Evolutionary conservation across 2,113 vertebrate genomes (phyloP).

Genomic region (Nerophis lumbriciformis): DNA sequence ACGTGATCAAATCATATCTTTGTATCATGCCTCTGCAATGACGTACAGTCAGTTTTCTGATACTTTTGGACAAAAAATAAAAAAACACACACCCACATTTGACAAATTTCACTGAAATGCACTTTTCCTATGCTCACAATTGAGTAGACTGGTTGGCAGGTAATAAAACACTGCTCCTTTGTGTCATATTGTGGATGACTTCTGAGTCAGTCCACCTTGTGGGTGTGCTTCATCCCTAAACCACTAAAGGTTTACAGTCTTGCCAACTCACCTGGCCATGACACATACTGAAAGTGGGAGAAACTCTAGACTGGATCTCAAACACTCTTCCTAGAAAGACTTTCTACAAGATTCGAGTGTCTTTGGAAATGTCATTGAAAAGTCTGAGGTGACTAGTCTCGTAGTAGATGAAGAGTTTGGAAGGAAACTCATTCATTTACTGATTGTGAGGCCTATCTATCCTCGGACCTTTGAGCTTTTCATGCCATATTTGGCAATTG

Average conservation of each 20-base stretch:
- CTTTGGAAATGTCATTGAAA: background rate
- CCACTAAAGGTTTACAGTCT: background rate
- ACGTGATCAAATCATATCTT: background rate
- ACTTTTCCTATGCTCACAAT: constrained; percentile 5
- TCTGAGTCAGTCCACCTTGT: background rate
- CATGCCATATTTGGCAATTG: too few species aligned
- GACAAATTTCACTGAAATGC: constrained; percentile 9
- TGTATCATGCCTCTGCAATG: background rate
- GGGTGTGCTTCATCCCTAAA: too few species aligned
- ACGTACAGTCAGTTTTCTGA: too few species aligned
- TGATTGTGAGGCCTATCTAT: too few species aligned
- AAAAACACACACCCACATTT: background rate
- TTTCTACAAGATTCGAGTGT: background rate
- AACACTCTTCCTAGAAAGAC: background rate
- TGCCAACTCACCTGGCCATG: background rate
- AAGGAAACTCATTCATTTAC: too few species aligned
- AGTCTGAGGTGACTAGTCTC: background rate
- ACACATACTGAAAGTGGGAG: background rate
- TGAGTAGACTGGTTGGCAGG: background rate
- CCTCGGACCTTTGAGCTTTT: too few species aligned
- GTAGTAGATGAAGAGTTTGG: background rate
- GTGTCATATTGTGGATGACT: constrained; percentile 2
- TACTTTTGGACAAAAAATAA: background rate
- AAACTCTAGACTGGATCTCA: background rate
- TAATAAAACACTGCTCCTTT: constrained; percentile 1